These are phyloP conservation scores for Crenichthys baileyi DNA, from an alignment of 2,797 vertebrate genomes.

Conservation along the genomic window DNA sequence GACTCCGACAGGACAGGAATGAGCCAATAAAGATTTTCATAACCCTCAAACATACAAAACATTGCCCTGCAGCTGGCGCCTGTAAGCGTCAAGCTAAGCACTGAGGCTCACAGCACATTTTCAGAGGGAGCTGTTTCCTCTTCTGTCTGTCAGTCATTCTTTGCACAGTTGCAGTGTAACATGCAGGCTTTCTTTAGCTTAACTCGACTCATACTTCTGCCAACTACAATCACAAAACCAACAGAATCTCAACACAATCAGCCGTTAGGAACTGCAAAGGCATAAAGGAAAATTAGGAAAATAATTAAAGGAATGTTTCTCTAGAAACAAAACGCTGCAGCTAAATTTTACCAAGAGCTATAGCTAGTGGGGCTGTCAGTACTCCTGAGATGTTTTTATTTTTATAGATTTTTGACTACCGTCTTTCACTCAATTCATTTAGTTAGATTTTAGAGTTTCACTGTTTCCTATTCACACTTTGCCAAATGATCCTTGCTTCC, in stretches of 20 bases:
- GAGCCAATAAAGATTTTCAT: conserved; percentile 13
- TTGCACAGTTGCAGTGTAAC: conserved; percentile 1
- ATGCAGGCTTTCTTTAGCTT: neutral
- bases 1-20: conserved; percentile 9
- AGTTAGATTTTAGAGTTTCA: conserved; percentile 33
- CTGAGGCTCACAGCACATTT: neutral
- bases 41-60: conserved; percentile 15
- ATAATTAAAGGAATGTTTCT: conserved; percentile 4
- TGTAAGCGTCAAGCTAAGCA: conserved; percentile 16
- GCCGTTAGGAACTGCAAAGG: neutral
- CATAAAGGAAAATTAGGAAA: conserved; percentile 7
- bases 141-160: conserved; percentile 26
- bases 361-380: neutral
- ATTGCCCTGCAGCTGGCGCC: neutral
- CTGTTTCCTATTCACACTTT: conserved; percentile 47
- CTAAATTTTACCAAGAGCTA: conserved; percentile 10
- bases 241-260: conserved; percentile 19
- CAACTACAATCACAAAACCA: neutral
- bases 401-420: conserved; percentile 26
- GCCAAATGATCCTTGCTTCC: conserved; percentile 48
- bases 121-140: conserved; percentile 10
- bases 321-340: neutral
- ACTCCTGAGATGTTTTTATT: conserved; percentile 8
- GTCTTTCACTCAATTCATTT: conserved; percentile 19
- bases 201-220: neutral